Conservation (phyloP, 2,888 invertebrate species). For the Plusia festucae region DNA sequence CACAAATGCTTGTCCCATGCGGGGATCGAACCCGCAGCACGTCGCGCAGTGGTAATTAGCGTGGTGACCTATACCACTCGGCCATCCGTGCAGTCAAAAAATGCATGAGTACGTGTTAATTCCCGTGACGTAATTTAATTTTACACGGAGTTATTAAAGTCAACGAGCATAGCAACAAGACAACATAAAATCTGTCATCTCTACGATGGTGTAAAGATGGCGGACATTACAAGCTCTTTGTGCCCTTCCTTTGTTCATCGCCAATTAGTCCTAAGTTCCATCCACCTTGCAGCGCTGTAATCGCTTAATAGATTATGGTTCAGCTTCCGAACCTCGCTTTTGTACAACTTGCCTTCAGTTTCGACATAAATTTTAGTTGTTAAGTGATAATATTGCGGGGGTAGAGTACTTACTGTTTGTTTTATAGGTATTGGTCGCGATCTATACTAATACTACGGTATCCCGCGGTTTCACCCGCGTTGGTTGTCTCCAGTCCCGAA, state of each 20-base stretch:
- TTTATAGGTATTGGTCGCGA: neutral
- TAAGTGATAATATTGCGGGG: constrained; percentile 4
- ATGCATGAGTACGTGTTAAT: no score
- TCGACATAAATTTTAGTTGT: constrained; percentile 66
- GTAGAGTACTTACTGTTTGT: neutral
- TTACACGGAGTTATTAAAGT: neutral
- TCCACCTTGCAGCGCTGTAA: constrained; percentile 63
- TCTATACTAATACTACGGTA: no score
- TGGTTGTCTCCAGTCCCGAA: no score
- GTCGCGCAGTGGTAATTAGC: no score
- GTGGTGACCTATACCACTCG: no score
- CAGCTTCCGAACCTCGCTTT: constrained; percentile 69
- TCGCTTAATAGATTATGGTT: constrained; percentile 81
- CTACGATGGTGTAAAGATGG: constrained; percentile 63
- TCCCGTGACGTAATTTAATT: no score
- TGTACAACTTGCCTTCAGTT: constrained; percentile 59
- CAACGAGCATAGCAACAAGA: constrained; percentile 1
- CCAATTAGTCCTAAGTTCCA: constrained; percentile 70
- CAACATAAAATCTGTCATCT: constrained; percentile 42
- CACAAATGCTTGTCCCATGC: no score
- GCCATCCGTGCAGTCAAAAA: no score
- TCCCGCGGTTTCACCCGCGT: no score
- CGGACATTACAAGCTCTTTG: constrained; percentile 74
- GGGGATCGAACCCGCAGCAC: no score
- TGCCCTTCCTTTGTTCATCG: constrained; percentile 75